Evolutionary conservation across 2,113 vertebrate species (phyloP), one percentile per base, ranked within the genome.

Genomic region (Casuarius casuarius): DNA sequence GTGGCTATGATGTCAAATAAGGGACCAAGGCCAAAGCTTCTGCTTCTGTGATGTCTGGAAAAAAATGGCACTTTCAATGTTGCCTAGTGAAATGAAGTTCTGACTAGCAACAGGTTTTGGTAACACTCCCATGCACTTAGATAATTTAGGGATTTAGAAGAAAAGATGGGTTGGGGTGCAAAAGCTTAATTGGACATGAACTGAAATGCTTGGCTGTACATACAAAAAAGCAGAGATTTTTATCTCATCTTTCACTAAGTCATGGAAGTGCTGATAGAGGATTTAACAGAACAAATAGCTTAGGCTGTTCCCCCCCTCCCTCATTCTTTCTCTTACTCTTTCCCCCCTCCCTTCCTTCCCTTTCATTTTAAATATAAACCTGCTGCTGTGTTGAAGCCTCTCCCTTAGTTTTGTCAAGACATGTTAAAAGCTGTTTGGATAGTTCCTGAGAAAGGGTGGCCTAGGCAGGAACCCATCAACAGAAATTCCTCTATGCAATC

Each of bases 401-500:
- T 94, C 97, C 97, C 96, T 84, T 28, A 13, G 17, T 35, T 89
- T 40, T 96, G 98, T 97, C 90, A 8, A 80, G 98, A 97, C 98
- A 91, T 76, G 98, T 84, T 92, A 9, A 65, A 23, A 87, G 96
- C 91, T 84, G 89, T 59, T 48, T 23, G 40, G 59, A 74, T 96
- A 84, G 97, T 79, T 62, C 91, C 92, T 96, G 90, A 96, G 97
- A 98, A 97, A 97, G 96, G 95, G 95, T 76, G 97, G 95, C 97
- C 97, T 40, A 56, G 96, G 97, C 97, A 97, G 95, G 71, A 83
- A 95, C 97, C 82, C 95, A 97, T 92, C 97, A 85, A 94, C 76
- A 51, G 66, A 96, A 96, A 98, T 98, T 97, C 97, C 97, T 97
- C 88, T 7, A 3, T 91, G 97, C 96, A 96, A 97, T 87, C 90